phyloP scores from a whole-genome alignment of 2,113 vertebrate genomes.

The Ictidomys tridecemlineatus region DNA sequence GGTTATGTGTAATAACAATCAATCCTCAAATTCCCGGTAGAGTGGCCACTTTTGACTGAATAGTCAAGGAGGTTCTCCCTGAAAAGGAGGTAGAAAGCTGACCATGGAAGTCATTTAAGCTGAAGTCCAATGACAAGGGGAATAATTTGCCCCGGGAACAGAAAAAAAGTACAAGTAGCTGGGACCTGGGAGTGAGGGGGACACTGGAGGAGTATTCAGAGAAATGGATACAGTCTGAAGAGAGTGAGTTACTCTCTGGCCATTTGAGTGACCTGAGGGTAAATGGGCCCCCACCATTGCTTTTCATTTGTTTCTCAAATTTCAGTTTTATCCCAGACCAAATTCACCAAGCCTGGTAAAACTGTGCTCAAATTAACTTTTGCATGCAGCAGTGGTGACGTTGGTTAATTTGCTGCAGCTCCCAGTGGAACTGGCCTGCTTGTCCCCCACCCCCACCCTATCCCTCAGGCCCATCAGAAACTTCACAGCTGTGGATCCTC shows the following conservation, averaged over 20 bases:
- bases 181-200: too few relatives aligned
- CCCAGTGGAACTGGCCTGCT: too few relatives aligned
- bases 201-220: background rate
- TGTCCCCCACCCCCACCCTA: fast-evolving
- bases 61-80: background rate
- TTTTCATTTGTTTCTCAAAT: background rate
- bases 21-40: too few relatives aligned
- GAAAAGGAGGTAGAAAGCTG: background rate
- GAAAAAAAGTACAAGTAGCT: background rate
- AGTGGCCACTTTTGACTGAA: background rate
- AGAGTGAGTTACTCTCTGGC: background rate
- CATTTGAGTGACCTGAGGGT: background rate
- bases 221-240: background rate
- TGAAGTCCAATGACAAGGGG: background rate
- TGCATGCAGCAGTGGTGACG: background rate
- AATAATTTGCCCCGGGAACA: background rate
- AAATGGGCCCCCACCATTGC: background rate
- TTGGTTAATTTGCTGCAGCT: background rate
- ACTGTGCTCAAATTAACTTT: background rate
- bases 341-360: background rate
- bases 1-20: background rate
- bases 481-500: background rate
- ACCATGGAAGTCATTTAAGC: background rate
- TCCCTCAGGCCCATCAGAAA: too few relatives aligned
- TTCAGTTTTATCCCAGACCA: slow-evolving; percentile 13